phyloP scores from a whole-genome alignment of 2,888 invertebrate genomes.

The Dryocosmus kuriphilus region DNA sequence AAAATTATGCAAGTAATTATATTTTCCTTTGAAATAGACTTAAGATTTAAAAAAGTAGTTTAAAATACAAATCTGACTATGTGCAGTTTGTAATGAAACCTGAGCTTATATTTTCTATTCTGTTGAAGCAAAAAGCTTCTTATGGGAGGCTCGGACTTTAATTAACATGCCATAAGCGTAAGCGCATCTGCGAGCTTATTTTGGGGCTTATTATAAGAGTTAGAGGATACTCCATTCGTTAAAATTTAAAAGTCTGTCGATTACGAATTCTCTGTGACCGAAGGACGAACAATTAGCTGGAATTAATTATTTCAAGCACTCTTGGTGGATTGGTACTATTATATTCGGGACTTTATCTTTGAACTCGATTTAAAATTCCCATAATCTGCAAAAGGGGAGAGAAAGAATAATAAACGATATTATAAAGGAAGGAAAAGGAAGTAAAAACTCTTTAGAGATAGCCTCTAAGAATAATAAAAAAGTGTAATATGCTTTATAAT shows the following conservation, averaged over 20 bases:
- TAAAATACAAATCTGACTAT: not conserved
- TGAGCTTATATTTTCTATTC: constrained; percentile 14
- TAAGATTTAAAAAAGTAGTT: not conserved
- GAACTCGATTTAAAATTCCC: not conserved
- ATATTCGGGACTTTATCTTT: not conserved
- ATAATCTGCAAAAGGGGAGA: not conserved
- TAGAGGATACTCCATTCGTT: constrained; percentile 15
- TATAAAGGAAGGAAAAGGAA: not conserved
- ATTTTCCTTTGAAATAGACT: not conserved
- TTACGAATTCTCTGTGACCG: constrained; percentile 28
- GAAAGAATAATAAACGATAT: not conserved
- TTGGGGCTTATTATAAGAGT: constrained; percentile 27
- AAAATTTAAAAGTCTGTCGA: constrained; percentile 15
- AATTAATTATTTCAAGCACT: constrained; percentile 26
- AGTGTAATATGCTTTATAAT: no score
- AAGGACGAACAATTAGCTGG: constrained; percentile 20
- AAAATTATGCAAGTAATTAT: no score
- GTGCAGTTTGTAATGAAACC: not conserved
- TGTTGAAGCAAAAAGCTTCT: constrained; percentile 27
- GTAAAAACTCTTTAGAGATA: no score
- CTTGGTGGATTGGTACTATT: not conserved
- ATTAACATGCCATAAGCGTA: constrained; percentile 26
- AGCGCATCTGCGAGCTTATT: constrained; percentile 31
- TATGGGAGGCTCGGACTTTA: constrained; percentile 16
- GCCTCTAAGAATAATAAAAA: no score